These are phyloP conservation scores for Magallana nippona DNA, from an alignment of 2,888 invertebrate genomes.

Conservation along the genomic window DNA sequence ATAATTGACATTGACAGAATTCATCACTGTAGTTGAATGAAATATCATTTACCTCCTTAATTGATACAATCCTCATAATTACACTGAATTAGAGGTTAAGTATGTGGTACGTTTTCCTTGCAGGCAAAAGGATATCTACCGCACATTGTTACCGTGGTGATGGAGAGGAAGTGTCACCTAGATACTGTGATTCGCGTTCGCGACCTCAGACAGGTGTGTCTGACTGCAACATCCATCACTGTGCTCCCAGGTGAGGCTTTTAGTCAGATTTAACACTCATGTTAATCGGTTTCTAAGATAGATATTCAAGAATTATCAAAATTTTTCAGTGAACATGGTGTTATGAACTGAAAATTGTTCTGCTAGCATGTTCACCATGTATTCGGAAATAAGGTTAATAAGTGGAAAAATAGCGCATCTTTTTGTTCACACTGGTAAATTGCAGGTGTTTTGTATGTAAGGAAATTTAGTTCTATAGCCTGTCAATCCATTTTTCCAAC, in stretches of 20 bases:
- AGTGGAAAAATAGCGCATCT: too few species aligned
- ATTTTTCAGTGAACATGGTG: too few species aligned
- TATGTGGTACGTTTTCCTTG: not conserved
- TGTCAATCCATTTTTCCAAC: too few species aligned
- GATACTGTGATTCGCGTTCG: constrained; percentile 88
- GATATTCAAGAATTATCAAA: not conserved
- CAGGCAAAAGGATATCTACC: constrained; percentile 63
- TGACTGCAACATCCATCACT: constrained; percentile 87
- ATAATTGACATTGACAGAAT: not conserved
- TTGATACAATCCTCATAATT: not conserved
- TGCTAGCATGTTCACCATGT: too few species aligned
- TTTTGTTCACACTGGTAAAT: too few species aligned
- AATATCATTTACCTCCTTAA: not conserved
- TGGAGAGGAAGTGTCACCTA: constrained; percentile 63
- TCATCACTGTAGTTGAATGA: not conserved
- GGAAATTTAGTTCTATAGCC: too few species aligned
- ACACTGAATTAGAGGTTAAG: not conserved
- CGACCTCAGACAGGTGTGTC: constrained; percentile 83
- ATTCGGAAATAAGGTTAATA: too few species aligned
- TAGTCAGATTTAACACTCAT: not conserved
- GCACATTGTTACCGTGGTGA: constrained; percentile 68
- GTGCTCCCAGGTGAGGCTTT: constrained; percentile 84
- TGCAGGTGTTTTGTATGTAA: too few species aligned
- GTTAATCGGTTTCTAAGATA: not conserved
- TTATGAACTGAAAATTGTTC: too few species aligned